These are phyloP conservation scores for Minunthozetes semirufus DNA, from an alignment of 2,888 invertebrate species.

Conservation along the genomic window DNA sequence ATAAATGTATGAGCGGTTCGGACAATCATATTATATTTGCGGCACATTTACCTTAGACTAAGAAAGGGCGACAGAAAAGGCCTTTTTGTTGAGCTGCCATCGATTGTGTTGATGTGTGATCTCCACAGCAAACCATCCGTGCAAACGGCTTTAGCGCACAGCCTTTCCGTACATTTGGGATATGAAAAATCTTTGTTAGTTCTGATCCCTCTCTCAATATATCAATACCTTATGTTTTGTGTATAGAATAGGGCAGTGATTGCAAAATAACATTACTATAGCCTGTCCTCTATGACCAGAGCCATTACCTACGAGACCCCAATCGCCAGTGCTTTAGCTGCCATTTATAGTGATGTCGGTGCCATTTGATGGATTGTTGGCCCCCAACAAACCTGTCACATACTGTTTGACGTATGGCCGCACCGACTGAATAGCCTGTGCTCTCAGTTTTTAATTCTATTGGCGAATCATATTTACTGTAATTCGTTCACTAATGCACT, in stretches of 20 bases:
- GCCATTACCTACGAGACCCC: conserved; percentile 12
- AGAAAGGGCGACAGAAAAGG: not conserved
- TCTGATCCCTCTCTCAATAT: no score
- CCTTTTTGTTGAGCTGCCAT: conserved; percentile 5
- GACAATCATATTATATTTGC: conserved; percentile 17
- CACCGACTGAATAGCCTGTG: not conserved
- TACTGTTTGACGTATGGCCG: conserved; percentile 19
- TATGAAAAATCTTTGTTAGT: not conserved
- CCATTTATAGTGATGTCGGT: conserved; percentile 25
- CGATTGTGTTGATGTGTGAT: not conserved
- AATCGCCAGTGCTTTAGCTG: not conserved
- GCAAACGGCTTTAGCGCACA: not conserved
- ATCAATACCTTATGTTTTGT: conserved; percentile 12
- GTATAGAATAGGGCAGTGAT: not conserved
- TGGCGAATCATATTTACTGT: conserved; percentile 25
- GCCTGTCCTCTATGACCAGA: not conserved
- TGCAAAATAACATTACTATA: conserved; percentile 11
- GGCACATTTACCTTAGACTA: not conserved
- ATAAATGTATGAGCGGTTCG: conserved; percentile 18
- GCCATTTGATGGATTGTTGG: conserved; percentile 26
- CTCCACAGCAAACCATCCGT: conserved; percentile 8
- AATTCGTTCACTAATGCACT: conserved; percentile 22
- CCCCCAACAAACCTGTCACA: conserved; percentile 29
- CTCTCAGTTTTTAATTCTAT: conserved; percentile 21
- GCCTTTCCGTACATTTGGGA: not conserved